phyloP scores from a whole-genome alignment of 2,113 vertebrate species.

The Prionailurus viverrinus region DNA sequence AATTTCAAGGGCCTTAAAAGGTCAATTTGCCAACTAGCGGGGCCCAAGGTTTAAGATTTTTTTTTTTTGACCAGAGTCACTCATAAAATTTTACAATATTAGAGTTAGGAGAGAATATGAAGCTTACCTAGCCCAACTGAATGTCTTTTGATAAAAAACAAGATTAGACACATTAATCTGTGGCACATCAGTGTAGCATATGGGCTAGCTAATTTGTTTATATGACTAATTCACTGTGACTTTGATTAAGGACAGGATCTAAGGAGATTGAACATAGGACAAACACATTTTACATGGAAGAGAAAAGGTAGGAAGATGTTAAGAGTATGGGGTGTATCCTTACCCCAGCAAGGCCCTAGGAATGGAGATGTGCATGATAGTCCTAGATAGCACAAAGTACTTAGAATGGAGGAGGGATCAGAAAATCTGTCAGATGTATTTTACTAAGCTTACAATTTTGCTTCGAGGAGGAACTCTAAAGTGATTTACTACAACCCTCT shows the following conservation, averaged over 20 bases:
- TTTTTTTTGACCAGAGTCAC: neutral
- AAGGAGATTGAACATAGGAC: neutral
- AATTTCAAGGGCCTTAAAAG: neutral
- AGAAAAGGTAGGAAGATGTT: neutral
- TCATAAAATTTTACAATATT: conserved; percentile 44
- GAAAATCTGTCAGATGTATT: neutral
- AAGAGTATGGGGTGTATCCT: neutral
- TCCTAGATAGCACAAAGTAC: neutral
- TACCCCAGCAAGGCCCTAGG: neutral
- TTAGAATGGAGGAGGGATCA: neutral
- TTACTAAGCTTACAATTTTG: neutral
- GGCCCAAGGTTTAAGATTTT: neutral
- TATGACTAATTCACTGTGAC: conserved; percentile 45
- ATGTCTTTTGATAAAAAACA: conserved; percentile 36
- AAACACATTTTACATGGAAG: neutral
- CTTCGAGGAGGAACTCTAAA: conserved; percentile 19
- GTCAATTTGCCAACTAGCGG: neutral
- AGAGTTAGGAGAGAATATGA: conserved; percentile 23
- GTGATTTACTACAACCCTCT: conserved; percentile 27
- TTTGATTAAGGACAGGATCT: neutral
- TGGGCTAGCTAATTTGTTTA: conserved; percentile 10
- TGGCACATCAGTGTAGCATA: neutral
- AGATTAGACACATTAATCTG: neutral
- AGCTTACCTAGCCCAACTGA: neutral
- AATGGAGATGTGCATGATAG: neutral